Percentiles rank a stretch among this genome's conserved stretches.
phyloP scores from a whole-genome alignment of 2,888 invertebrate species.

The Rotaria sp. region DNA sequence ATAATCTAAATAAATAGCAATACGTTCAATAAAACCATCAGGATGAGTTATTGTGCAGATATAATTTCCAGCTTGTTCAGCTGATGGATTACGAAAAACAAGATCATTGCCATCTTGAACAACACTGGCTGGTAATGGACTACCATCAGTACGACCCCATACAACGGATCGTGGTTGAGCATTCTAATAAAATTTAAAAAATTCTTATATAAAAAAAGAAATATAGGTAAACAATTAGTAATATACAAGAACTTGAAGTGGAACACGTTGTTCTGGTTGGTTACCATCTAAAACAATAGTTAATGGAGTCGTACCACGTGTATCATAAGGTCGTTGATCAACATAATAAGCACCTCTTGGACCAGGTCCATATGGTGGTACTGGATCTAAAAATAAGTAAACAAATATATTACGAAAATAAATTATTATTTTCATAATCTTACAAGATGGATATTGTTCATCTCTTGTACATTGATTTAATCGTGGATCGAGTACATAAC shows the following conservation, averaged over 20 bases:
- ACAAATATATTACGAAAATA: not conserved
- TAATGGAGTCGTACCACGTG: not conserved
- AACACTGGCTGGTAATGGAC: not conserved
- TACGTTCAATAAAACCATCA: constrained; percentile 1
- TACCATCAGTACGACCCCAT: constrained; percentile 26
- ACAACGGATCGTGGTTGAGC: constrained; percentile 17
- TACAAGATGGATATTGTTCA: not conserved
- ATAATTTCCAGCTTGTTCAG: not conserved
- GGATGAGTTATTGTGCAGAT: not conserved
- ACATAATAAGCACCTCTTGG: not conserved
- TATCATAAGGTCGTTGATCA: not conserved
- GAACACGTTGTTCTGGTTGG: not conserved
- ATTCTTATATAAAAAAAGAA: not conserved
- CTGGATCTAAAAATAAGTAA: not conserved
- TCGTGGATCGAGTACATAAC: constrained; percentile 58
- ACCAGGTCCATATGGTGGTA: not conserved
- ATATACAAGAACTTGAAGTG: constrained; percentile 25
- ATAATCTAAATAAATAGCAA: not conserved
- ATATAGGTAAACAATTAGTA: not conserved
- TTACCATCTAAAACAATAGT: not conserved
- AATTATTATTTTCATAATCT: not conserved
- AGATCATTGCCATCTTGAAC: not conserved
- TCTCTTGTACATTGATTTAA: not conserved
- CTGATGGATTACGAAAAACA: not conserved
- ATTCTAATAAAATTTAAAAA: not conserved